Base-by-base conservation (phyloP, 1,140 invertebrate genomes). In the Drosophila eugracilis region DNA sequence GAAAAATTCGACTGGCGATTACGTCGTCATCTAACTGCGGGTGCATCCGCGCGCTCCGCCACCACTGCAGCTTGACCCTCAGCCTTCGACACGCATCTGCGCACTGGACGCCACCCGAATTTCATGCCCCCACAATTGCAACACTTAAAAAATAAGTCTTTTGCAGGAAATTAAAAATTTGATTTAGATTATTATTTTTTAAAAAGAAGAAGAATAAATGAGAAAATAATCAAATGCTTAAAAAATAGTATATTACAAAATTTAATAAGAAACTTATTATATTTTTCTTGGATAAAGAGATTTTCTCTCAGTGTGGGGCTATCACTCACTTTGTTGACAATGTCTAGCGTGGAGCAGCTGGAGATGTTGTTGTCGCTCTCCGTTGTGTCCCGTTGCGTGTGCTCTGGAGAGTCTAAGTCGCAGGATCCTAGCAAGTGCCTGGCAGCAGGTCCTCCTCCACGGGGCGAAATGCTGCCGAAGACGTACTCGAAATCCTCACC, bases 321-420 rank as follows among this genome's bases (percentile, higher is more conserved):
- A 65, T 65, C 28, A 78, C 86, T 77, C 65, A 89, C 86, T 78
- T 89, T 86, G 73, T 91, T 91, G 71, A 88, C 90, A 80, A 91
- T 91, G 59, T 91, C 90, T 48, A 91, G 62, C 5, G 90, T 91
- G 39, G 90, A 91, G 75, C 90, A 91, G 78, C 90, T 91, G 62
- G 90, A 91, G 17, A 91, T 91, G 58, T 91, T 91, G 65, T 91
- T 91, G 60, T 91, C 90, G 47, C 90, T 91, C 50, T 91, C 90
- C 12, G 80, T 91, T 5, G 75, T 91, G 45, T 90, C 90, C 5
- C 83, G 78, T 39, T 89, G 85, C 7, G 89, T 89, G 41, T 86
- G 78, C 41, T 90, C 89, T 19, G 89, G 84, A 1, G 89, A 90
- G 32, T 90, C 89, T 41, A 66, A 26, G 15, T 90, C 84, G 14